phyloP scores from a whole-genome alignment of 1,140 invertebrate genomes.

The Leptinotarsa undecemlineata region DNA sequence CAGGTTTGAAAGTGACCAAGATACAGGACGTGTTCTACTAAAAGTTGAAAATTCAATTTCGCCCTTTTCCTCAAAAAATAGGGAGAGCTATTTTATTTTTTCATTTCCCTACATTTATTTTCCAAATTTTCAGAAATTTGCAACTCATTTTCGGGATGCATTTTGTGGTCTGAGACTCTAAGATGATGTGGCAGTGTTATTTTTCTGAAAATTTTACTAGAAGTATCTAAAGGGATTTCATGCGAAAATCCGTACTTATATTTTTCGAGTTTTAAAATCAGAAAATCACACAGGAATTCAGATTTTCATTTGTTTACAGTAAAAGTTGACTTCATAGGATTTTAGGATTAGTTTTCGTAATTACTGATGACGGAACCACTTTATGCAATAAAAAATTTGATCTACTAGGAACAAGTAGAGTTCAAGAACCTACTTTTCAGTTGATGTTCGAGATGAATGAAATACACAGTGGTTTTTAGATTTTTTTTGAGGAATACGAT shows the following conservation, averaged over 20 bases:
- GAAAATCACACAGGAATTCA: neutral
- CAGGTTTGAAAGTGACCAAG: too few species aligned
- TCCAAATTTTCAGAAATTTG: too few species aligned
- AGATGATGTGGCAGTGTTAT: neutral
- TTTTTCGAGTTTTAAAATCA: neutral
- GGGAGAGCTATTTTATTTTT: too few species aligned
- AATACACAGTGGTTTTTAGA: neutral
- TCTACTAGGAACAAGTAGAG: neutral
- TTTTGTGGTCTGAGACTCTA: neutral
- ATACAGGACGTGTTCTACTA: too few species aligned
- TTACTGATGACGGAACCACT: neutral
- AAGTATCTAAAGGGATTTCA: neutral
- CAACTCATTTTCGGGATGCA: neutral
- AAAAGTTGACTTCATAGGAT: neutral
- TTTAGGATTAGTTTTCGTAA: neutral
- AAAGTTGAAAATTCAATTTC: too few species aligned
- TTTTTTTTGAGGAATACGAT: neutral
- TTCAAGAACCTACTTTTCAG: conserved; percentile 11
- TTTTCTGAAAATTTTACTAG: neutral
- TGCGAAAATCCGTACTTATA: neutral
- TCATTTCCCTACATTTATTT: too few species aligned
- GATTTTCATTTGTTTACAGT: neutral
- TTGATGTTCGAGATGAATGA: too few species aligned
- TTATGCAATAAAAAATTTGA: neutral
- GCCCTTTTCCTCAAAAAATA: too few species aligned